Conservation (phyloP, 1,140 invertebrate species). For the Octopus sinensis region DNA sequence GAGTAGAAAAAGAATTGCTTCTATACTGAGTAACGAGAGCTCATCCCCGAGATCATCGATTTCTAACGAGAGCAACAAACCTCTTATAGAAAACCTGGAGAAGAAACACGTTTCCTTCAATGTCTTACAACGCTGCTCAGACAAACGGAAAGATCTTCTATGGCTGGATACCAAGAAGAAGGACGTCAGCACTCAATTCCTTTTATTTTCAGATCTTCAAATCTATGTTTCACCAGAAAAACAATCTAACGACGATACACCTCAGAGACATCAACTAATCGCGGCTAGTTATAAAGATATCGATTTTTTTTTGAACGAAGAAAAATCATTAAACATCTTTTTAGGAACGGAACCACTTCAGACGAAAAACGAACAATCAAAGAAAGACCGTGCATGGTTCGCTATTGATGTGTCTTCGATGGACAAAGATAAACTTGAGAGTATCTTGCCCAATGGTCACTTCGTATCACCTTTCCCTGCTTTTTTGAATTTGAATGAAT, state of each 20-base stretch:
- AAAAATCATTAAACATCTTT: slow-evolving; percentile 40
- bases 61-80: neutral
- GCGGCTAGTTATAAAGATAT: slow-evolving; percentile 34
- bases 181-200: slow-evolving; percentile 40
- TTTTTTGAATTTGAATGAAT: slow-evolving; percentile 37
- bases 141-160: slow-evolving; percentile 44
- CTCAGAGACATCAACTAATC: neutral
- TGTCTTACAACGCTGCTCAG: slow-evolving; percentile 46
- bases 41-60: neutral
- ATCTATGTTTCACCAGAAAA: slow-evolving; percentile 14
- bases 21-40: slow-evolving; percentile 23
- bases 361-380: slow-evolving; percentile 22
- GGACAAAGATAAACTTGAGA: slow-evolving; percentile 27
- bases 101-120: slow-evolving; percentile 32
- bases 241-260: neutral
- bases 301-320: slow-evolving; percentile 22
- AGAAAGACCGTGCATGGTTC: slow-evolving; percentile 43
- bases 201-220: slow-evolving; percentile 43
- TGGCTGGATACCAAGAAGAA: slow-evolving; percentile 41
- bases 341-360: slow-evolving; percentile 35
- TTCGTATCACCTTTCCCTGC: slow-evolving; percentile 37
- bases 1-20: slow-evolving; percentile 40
- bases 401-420: slow-evolving; percentile 42
- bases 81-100: neutral
- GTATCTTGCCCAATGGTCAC: slow-evolving; percentile 27